phyloP scores from a whole-genome alignment of 2,113 vertebrate genomes.

The Anolis sagrei region DNA sequence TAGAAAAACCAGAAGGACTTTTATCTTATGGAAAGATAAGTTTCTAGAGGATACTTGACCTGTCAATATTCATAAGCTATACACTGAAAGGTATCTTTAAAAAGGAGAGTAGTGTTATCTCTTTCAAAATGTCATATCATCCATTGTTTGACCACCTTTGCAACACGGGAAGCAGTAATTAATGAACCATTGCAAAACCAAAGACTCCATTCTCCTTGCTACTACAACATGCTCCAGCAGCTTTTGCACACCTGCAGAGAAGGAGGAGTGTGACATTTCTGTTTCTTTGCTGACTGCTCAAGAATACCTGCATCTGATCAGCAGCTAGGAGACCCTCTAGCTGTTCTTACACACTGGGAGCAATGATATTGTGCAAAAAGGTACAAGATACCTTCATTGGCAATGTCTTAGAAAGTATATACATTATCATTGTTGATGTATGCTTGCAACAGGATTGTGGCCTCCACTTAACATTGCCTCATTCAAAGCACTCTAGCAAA shows the following conservation, averaged over 20 bases:
- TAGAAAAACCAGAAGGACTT: not conserved
- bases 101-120: accelerated
- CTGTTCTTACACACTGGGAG: too few relatives aligned
- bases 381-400: too few relatives aligned
- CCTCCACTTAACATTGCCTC: too few relatives aligned
- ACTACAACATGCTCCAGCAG: not conserved
- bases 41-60: not conserved
- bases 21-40: not conserved
- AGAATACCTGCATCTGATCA: not conserved
- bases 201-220: too few relatives aligned
- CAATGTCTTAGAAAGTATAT: too few relatives aligned
- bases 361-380: too few relatives aligned
- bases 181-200: not conserved
- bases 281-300: not conserved
- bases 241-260: not conserved
- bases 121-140: not conserved
- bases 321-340: not conserved
- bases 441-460: too few relatives aligned
- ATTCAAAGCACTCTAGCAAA: too few relatives aligned
- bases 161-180: not conserved
- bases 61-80: not conserved
- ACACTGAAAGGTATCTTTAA: not conserved
- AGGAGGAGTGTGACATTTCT: too few relatives aligned
- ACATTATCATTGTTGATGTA: too few relatives aligned
- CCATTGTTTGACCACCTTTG: accelerated